These are phyloP conservation scores for Zonitis immaculata DNA, from an alignment of 2,888 invertebrate genomes.

Conservation along the genomic window DNA sequence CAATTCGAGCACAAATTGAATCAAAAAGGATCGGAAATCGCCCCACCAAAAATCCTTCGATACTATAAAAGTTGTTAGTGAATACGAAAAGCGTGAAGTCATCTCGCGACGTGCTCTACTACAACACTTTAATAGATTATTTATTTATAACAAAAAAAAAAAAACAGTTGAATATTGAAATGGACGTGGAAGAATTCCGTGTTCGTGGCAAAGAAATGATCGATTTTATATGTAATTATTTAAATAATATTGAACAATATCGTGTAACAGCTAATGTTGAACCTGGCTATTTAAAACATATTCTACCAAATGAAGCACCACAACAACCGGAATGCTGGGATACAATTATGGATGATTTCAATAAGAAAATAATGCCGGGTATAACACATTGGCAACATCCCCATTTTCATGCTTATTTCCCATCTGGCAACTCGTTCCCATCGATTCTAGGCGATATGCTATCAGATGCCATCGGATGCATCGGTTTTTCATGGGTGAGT, in stretches of 20 bases:
- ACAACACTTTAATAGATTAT: too few relatives aligned
- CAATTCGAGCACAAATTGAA: too few relatives aligned
- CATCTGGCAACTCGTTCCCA: conserved; percentile 94
- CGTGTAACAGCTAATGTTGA: conserved; percentile 86
- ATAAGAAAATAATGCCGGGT: conserved; percentile 89
- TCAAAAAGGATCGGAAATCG: neutral
- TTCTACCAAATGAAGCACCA: conserved; percentile 78
- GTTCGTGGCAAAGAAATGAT: conserved; percentile 89
- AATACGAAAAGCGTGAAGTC: neutral
- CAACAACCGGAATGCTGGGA: conserved; percentile 80
- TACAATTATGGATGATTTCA: conserved; percentile 83
- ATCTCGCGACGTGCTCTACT: neutral
- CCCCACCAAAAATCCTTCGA: neutral
- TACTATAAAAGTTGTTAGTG: neutral
- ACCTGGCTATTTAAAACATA: conserved; percentile 79
- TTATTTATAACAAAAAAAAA: neutral
- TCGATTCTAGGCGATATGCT: conserved; percentile 98
- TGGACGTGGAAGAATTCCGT: conserved; percentile 88
- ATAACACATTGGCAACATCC: conserved; percentile 99
- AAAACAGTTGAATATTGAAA: conserved; percentile 42
- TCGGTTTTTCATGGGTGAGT: conserved; percentile 96
- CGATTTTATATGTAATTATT: conserved; percentile 89
- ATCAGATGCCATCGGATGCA: conserved; percentile 91
- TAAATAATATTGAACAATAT: conserved; percentile 72
- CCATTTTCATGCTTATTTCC: conserved; percentile 97